Conservation (phyloP, 2,888 invertebrate genomes). For the Bugulina stolonifera region DNA sequence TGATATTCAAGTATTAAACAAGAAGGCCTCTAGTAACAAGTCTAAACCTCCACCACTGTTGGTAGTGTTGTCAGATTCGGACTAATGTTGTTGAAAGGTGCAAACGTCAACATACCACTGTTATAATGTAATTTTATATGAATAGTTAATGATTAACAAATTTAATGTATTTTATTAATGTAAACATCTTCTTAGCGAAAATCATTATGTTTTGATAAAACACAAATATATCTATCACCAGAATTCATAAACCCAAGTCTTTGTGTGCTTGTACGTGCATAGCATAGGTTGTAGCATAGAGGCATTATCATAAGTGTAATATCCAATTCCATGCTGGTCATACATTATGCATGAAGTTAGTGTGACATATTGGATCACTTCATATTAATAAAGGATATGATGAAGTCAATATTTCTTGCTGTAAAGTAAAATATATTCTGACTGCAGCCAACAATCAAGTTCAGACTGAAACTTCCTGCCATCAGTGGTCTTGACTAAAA, state of each 20-base stretch:
- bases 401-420: too few species aligned
- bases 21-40: neutral
- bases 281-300: neutral
- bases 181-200: too few species aligned
- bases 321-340: neutral
- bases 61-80: slow-evolving; percentile 12
- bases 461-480: too few species aligned
- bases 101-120: neutral
- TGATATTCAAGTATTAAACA: neutral
- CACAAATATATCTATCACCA: neutral
- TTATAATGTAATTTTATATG: neutral
- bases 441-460: too few species aligned
- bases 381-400: too few species aligned
- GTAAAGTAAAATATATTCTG: too few species aligned
- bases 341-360: slow-evolving; percentile 13
- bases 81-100: neutral
- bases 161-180: neutral
- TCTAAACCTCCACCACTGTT: neutral
- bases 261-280: neutral
- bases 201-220: too few species aligned
- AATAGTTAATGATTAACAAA: neutral
- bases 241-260: neutral
- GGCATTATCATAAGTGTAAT: neutral
- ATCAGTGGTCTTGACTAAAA: too few species aligned
- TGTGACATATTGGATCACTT: neutral